A percentile compares a stretch with the other conserved stretches of the same genome.
These are phyloP conservation scores for Semaprochilodus insignis DNA, from an alignment of 2,797 vertebrate species.

Conservation along the genomic window DNA sequence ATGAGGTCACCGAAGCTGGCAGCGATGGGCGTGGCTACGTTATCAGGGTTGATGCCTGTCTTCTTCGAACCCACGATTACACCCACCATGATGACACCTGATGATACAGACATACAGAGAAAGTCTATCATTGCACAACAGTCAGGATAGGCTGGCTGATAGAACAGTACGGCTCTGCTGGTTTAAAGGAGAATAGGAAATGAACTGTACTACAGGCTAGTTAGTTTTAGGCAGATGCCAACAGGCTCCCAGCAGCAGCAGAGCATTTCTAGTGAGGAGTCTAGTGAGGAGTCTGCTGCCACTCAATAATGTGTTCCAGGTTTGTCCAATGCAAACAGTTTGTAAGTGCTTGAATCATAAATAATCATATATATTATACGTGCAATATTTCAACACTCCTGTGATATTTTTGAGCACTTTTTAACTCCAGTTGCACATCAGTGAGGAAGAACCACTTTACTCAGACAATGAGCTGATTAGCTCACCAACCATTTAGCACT, in stretches of 20 bases:
- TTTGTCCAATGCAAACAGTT: no score
- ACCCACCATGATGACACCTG: constrained; percentile 97
- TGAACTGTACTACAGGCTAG: not conserved
- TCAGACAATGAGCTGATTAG: no score
- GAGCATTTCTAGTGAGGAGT: no score
- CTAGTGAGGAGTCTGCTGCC: no score
- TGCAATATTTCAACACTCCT: no score
- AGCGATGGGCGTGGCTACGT: constrained; percentile 95
- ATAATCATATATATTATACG: no score
- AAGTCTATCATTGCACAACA: not conserved
- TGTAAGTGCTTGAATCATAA: no score
- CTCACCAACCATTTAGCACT: no score
- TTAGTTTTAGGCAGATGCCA: not conserved
- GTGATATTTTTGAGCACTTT: no score
- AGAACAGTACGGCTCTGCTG: not conserved
- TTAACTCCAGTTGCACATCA: no score
- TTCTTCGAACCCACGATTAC: constrained; percentile 98
- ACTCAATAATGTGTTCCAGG: no score
- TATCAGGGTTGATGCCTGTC: constrained; percentile 96
- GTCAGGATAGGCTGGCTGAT: not conserved
- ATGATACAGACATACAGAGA: not conserved
- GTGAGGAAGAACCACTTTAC: no score
- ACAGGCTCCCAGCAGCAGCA: not conserved
- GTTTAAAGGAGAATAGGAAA: not conserved
- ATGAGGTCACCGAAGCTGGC: constrained; percentile 98